A percentile compares a stretch with the other conserved stretches of the same genome.
Evolutionary conservation across 1,140 invertebrate genomes (phyloP).

Genomic region (Diachasma alloeum): DNA sequence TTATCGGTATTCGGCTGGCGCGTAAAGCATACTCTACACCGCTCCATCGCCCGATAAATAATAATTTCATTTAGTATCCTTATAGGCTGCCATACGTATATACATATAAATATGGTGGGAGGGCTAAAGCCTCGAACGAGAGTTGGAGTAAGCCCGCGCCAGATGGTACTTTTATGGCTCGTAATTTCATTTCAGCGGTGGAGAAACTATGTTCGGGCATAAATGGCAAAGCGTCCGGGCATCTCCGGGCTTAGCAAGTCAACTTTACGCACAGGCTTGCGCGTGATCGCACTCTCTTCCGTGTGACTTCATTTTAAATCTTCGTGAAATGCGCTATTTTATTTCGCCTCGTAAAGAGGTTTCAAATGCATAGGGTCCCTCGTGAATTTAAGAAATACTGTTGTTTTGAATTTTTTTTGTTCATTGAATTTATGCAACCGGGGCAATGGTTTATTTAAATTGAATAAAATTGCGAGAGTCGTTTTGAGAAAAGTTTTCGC

Average conservation of each 20-base stretch:
- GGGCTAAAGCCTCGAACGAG: neutral
- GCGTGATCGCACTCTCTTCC: neutral
- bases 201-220: neutral
- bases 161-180: conserved; percentile 9
- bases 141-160: neutral
- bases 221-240: neutral
- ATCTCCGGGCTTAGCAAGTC: neutral
- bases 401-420: too few relatives aligned
- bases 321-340: neutral
- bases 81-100: neutral
- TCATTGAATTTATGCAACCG: too few relatives aligned
- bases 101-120: neutral
- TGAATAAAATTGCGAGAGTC: too few relatives aligned
- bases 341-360: neutral
- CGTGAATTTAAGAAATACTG: too few relatives aligned
- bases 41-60: neutral
- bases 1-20: neutral
- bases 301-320: neutral
- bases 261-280: neutral
- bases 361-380: neutral
- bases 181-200: conserved; percentile 1
- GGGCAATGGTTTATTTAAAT: too few relatives aligned
- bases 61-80: neutral
- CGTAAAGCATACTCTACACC: neutral
- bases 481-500: too few relatives aligned